These are phyloP conservation scores for Neodiprion lecontei DNA, from an alignment of 1,140 invertebrate genomes.

Conservation along the genomic window DNA sequence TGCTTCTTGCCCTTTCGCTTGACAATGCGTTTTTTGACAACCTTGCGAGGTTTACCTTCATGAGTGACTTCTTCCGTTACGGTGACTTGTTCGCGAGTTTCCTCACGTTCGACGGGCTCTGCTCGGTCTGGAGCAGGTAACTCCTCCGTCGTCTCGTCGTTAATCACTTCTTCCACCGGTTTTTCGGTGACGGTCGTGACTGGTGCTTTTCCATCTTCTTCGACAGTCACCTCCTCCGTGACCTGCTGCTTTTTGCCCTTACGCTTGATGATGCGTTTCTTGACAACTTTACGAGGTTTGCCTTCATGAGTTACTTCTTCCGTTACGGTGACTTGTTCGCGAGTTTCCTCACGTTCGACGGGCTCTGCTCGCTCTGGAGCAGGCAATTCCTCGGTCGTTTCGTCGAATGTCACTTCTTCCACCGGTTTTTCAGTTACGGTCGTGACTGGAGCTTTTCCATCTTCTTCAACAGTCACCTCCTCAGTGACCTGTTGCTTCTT, in stretches of 20 bases:
- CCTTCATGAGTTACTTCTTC: slow-evolving; percentile 41
- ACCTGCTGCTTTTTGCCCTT: slow-evolving; percentile 52
- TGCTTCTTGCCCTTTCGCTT: too few relatives aligned
- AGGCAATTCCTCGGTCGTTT: slow-evolving; percentile 47
- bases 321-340: slow-evolving; percentile 27
- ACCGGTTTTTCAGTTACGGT: slow-evolving; percentile 8
- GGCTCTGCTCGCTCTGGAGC: slow-evolving; percentile 43
- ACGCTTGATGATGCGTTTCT: slow-evolving; percentile 54
- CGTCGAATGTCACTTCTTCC: slow-evolving; percentile 32
- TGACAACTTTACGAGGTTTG: slow-evolving; percentile 40
- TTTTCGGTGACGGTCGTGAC: slow-evolving; percentile 20
- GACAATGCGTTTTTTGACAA: too few relatives aligned
- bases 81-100: too few relatives aligned
- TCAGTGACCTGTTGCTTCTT: too few relatives aligned
- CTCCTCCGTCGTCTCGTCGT: too few relatives aligned
- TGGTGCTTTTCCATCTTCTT: slow-evolving; percentile 50
- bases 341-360: slow-evolving; percentile 36
- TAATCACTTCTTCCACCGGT: slow-evolving; percentile 18
- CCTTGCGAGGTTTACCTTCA: too few relatives aligned
- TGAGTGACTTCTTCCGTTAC: too few relatives aligned
- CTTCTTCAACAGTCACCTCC: too few relatives aligned
- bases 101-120: too few relatives aligned
- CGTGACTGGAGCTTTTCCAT: too few relatives aligned
- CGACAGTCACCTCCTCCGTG: slow-evolving; percentile 52
- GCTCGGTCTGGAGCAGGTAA: too few relatives aligned